Evolutionary conservation across 2,113 vertebrate species (phyloP).

Genomic region (Engraulis encrasicolus): DNA sequence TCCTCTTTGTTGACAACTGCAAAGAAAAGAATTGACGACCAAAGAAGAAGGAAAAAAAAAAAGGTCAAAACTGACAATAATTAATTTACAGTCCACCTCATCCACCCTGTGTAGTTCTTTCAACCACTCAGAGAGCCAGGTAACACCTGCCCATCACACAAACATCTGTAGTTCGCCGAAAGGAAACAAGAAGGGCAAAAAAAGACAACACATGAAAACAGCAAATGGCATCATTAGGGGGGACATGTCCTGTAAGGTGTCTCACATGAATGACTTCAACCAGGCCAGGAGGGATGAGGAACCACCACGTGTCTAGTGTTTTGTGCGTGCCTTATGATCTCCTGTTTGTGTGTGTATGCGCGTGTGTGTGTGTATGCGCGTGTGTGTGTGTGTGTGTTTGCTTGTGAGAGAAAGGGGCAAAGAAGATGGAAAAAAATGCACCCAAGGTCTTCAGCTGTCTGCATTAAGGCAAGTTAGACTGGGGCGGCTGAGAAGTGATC

Average conservation of each 20-base stretch:
- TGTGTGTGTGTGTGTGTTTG: background rate
- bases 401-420: background rate
- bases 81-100: slow-evolving; percentile 61
- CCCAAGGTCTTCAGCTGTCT: slow-evolving; percentile 48
- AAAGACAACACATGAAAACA: slow-evolving; percentile 24
- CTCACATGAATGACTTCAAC: slow-evolving; percentile 25
- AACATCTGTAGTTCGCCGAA: background rate
- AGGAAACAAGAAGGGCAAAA: slow-evolving; percentile 27
- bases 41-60: slow-evolving; percentile 56
- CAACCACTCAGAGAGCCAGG: slow-evolving; percentile 34
- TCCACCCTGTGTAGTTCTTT: slow-evolving; percentile 54
- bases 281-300: slow-evolving; percentile 43
- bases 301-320: slow-evolving; percentile 27
- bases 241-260: background rate
- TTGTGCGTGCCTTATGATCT: slow-evolving; percentile 26
- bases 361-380: background rate
- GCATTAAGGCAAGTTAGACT: slow-evolving; percentile 33
- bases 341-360: background rate
- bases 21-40: slow-evolving; percentile 58
- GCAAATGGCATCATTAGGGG: background rate
- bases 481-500: slow-evolving; percentile 55
- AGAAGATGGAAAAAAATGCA: slow-evolving; percentile 24
- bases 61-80: slow-evolving; percentile 47
- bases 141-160: slow-evolving; percentile 47
- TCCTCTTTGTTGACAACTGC: slow-evolving; percentile 63